These are phyloP conservation scores for Aromia moschata DNA, from an alignment of 2,888 invertebrate genomes.

Conservation along the genomic window DNA sequence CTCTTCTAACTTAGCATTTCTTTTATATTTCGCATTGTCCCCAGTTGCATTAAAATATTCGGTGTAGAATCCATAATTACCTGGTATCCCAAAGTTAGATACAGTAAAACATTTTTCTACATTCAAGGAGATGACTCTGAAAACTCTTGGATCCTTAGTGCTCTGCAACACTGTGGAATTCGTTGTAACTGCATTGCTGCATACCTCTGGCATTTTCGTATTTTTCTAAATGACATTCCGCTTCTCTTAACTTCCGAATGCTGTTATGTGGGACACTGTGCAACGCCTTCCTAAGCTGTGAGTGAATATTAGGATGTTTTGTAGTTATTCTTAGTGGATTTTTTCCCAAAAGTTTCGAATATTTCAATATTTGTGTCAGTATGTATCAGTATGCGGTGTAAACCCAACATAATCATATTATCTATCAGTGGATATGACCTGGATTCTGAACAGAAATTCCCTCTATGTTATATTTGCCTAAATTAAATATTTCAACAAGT, in stretches of 20 bases:
- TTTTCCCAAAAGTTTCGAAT: no score
- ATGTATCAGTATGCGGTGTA: no score
- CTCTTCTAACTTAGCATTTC: neutral
- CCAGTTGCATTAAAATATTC: neutral
- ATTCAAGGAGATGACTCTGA: neutral
- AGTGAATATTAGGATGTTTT: neutral
- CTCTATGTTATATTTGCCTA: no score
- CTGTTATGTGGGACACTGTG: neutral
- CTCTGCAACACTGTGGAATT: neutral
- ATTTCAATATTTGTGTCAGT: no score
- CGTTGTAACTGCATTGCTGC: constrained; percentile 1
- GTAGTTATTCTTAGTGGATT: neutral
- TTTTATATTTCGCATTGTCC: neutral
- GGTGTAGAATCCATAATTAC: neutral
- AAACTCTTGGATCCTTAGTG: neutral
- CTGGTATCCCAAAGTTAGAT: neutral
- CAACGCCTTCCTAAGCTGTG: neutral
- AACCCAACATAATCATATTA: no score
- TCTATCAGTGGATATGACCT: no score
- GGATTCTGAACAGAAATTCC: no score
- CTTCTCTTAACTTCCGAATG: neutral
- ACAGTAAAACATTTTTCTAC: neutral
- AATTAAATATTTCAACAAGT: no score
- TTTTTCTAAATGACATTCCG: neutral
- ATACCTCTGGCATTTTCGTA: neutral